phyloP scores from a whole-genome alignment of 2,113 vertebrate species.

The Calonectris borealis region DNA sequence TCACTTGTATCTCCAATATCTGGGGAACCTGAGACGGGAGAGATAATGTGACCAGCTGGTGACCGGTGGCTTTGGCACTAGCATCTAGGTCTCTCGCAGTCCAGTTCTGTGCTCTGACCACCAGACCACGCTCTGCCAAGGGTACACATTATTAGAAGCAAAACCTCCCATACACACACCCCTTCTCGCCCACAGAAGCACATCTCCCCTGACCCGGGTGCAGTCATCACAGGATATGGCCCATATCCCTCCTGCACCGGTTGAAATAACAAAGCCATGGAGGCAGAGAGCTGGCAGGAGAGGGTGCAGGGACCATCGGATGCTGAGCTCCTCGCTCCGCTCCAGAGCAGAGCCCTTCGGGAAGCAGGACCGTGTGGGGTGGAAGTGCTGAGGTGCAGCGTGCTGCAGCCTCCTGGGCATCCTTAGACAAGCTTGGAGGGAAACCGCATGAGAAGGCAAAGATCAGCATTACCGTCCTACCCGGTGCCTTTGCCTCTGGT shows the following conservation, averaged over 20 bases:
- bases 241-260: background rate
- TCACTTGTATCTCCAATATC: background rate
- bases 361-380: background rate
- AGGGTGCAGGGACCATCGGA: background rate
- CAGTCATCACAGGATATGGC: background rate
- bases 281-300: background rate
- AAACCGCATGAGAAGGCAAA: background rate
- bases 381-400: conserved; percentile 41
- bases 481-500: background rate
- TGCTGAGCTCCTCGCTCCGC: background rate
- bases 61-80: background rate
- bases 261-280: background rate
- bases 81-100: background rate
- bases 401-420: conserved; percentile 54
- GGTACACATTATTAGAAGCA: conserved; percentile 58
- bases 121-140: background rate
- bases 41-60: conserved; percentile 37
- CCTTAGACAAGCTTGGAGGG: conserved; percentile 28
- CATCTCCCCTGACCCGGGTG: background rate
- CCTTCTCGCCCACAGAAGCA: background rate
- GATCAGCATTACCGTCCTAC: background rate
- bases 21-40: conserved; percentile 19
- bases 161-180: background rate
- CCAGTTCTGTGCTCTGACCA: background rate
- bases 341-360: background rate